Base-by-base conservation (phyloP, 2,797 vertebrate species). In the Paratrypauchen microcephalus region DNA sequence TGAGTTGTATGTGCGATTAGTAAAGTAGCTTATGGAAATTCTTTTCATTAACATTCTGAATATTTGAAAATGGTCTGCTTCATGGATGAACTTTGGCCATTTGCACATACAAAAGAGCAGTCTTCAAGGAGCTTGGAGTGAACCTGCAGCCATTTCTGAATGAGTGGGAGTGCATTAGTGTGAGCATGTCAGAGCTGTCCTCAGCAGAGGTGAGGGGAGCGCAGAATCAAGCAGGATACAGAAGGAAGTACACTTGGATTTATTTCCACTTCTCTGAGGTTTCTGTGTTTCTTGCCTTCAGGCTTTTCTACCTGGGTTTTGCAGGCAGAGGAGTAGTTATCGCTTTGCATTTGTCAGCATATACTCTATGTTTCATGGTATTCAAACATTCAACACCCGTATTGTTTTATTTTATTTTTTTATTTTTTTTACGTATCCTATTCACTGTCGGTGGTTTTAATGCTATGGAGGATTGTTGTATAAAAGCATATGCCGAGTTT, bases 181-280 rank as follows among this genome's bases (percentile, higher is more conserved):
- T 24, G 64, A 13, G 52, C 56, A 61, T 47, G 56, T 23, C 19
- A 24, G 16, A 19, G 54, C 36, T 32, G 56, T 57, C 39, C 66
- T 28, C 36, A 48, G 19, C 56, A 68, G 24, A 59, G 16, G 56
- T 48, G 54, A 67, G 65, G 55, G 41, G 66, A 57, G 54, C 26
- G 28, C 39, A 48, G 66, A 28, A 45, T 48, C 26, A 28, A 18
- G 41, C 26, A 50, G 26, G 61, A 61, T 69, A 48, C 16, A 52
- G 28, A 21, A 69, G 16, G 13, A 65, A 59, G 59, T 57, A 66
- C 70, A 62, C 56, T 57, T 73, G 36, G 55, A 69, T 19, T 52
- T 73, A 52, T 62, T 65, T 72, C 8, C 47, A 57, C 18, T 45
- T 67, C 71, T 65, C 62, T 63, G 26, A 45, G 52, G 67, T 73